Percentiles rank a stretch among this genome's conserved stretches.
Conservation (phyloP, 30 jellyfish, hydroid and myxozoan species). For the Sanderia malayensis region DNA sequence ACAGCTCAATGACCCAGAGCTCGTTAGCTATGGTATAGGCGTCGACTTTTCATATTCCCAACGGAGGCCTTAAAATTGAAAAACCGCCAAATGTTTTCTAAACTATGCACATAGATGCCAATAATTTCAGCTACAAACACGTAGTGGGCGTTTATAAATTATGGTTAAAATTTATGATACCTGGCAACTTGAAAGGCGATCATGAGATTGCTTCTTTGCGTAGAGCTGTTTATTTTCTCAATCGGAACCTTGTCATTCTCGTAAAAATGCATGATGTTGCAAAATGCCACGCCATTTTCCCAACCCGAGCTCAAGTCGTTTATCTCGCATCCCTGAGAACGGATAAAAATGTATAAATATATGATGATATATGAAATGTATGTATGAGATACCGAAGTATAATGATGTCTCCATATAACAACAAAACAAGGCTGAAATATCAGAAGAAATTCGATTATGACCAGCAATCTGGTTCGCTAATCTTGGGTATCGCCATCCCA, state of each 20-base stretch:
- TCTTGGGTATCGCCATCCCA: no score
- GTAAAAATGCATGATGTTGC: slow-evolving; percentile 50
- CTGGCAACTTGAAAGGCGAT: slow-evolving; percentile 62
- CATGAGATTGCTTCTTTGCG: slow-evolving; percentile 32
- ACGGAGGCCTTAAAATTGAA: background rate
- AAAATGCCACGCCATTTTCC: slow-evolving; percentile 49
- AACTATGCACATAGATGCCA: background rate
- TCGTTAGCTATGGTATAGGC: background rate
- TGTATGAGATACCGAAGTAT: no score
- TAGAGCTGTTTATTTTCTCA: slow-evolving; percentile 16
- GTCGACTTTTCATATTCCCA: background rate
- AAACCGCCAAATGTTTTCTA: background rate
- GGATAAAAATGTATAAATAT: background rate
- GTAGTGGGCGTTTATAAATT: no score
- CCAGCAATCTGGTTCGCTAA: no score
- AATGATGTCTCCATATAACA: no score
- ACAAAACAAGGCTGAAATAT: no score
- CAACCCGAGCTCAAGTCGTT: slow-evolving; percentile 27
- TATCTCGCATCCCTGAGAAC: slow-evolving; percentile 9
- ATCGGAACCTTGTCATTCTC: slow-evolving; percentile 48
- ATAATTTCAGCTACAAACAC: background rate
- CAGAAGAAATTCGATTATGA: no score
- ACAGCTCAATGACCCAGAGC: background rate
- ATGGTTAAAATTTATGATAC: background rate
- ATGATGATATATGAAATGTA: no score